A percentile compares a stretch with the other conserved stretches of the same genome.
phyloP scores from a whole-genome alignment of 2,113 vertebrate species.

The Hirundichthys speculiger region DNA sequence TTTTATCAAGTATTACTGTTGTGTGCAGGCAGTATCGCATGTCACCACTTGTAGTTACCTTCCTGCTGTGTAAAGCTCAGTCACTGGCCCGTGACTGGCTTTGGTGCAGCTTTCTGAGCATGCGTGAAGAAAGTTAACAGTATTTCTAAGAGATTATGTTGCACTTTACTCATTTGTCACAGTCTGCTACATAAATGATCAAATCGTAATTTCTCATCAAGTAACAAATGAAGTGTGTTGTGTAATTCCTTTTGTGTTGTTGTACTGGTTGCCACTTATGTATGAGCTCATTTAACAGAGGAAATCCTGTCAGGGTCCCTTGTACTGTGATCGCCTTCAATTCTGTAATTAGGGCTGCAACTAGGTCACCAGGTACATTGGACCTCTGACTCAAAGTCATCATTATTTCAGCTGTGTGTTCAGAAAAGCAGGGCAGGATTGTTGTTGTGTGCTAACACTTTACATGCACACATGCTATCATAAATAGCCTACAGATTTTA shows the following conservation, averaged over 20 bases:
- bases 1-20: conserved; percentile 32
- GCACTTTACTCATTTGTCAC: too few species aligned
- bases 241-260: not conserved
- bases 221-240: too few species aligned
- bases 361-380: conserved; percentile 57
- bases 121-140: conserved; percentile 2
- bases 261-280: conserved; percentile 41
- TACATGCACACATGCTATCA: too few species aligned
- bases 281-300: conserved; percentile 21
- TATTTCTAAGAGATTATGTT: too few species aligned
- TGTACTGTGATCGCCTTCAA: conserved; percentile 47
- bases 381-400: conserved; percentile 69
- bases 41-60: conserved; percentile 39
- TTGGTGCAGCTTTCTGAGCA: conserved; percentile 4
- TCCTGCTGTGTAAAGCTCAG: conserved; percentile 56
- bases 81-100: conserved; percentile 33
- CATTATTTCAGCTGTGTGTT: conserved; percentile 72
- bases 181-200: not conserved
- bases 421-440: conserved; percentile 5
- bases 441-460: not conserved
- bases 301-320: conserved; percentile 40
- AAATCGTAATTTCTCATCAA: not conserved
- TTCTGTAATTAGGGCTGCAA: conserved; percentile 63
- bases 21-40: conserved; percentile 56
- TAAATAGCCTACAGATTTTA: too few species aligned